phyloP scores from a whole-genome alignment of 2,113 vertebrate genomes.

The Astur gentilis region DNA sequence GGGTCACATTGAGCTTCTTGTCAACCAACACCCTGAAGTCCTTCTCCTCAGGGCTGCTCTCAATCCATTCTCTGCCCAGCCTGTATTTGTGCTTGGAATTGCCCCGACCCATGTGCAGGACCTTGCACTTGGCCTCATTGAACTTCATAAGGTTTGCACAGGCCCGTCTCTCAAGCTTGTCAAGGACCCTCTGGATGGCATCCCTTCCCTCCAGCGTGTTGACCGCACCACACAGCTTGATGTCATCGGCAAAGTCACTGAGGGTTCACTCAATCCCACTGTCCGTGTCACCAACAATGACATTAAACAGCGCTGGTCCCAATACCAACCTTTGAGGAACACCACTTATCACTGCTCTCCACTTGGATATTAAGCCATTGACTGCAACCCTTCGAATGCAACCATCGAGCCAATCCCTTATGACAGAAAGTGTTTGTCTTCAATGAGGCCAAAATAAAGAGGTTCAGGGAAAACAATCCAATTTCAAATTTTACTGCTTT shows the following conservation, averaged over 20 bases:
- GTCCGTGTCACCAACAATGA: rapidly evolving
- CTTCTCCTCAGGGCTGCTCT: background rate
- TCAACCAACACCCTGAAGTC: background rate
- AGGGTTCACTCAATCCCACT: background rate
- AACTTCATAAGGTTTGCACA: background rate
- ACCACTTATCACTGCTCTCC: background rate
- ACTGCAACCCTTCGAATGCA: background rate
- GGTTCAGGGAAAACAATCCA: background rate
- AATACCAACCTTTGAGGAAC: background rate
- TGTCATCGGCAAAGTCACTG: background rate
- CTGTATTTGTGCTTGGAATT: background rate
- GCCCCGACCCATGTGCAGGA: background rate
- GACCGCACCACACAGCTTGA: background rate
- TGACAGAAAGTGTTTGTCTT: background rate
- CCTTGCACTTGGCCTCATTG: background rate
- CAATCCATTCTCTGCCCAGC: too few species aligned
- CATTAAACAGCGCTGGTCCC: rapidly evolving
- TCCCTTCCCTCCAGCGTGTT: background rate
- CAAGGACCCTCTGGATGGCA: background rate
- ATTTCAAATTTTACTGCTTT: background rate
- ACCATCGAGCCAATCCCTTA: background rate
- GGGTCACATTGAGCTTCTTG: background rate
- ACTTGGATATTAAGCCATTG: background rate
- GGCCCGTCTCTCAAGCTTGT: background rate
- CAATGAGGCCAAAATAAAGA: background rate